phyloP scores from a whole-genome alignment of 2,888 invertebrate genomes.

The Colletes collaris region DNA sequence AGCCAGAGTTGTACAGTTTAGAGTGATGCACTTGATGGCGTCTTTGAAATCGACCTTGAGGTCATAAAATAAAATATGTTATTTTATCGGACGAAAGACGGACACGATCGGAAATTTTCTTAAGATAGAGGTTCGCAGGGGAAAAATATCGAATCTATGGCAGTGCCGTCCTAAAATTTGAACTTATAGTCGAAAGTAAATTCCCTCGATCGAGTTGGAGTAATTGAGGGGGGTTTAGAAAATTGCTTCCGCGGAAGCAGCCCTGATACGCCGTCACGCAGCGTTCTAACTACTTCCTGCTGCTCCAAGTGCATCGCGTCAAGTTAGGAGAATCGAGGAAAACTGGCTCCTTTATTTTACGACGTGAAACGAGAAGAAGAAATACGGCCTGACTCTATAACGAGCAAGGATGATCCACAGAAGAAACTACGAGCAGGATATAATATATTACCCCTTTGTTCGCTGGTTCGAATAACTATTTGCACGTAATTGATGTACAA shows the following conservation, averaged over 20 bases:
- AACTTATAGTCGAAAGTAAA: conserved; percentile 2
- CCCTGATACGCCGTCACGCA: conserved; percentile 57
- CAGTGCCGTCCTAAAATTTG: neutral
- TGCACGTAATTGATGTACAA: conserved; percentile 4
- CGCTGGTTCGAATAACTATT: conserved; percentile 14
- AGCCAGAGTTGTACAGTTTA: no score
- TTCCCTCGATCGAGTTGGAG: conserved; percentile 42
- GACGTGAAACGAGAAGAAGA: conserved; percentile 40
- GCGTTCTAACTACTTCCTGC: conserved; percentile 63
- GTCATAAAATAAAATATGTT: no score
- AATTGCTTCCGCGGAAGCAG: conserved; percentile 62
- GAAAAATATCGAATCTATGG: no score
- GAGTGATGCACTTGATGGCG: no score
- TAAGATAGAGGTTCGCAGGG: no score
- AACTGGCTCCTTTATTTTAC: conserved; percentile 35
- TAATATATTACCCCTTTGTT: conserved; percentile 37
- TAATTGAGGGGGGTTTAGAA: conserved; percentile 60
- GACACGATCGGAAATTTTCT: no score
- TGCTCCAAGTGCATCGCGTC: conserved; percentile 57
- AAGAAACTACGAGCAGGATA: conserved; percentile 17
- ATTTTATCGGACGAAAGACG: no score
- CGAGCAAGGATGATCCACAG: conserved; percentile 38
- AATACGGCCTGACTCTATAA: conserved; percentile 36
- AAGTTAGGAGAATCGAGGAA: conserved; percentile 52
- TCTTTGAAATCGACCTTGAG: no score